Conservation (phyloP, 2,888 invertebrate species). For the Callinectes sapidus region DNA sequence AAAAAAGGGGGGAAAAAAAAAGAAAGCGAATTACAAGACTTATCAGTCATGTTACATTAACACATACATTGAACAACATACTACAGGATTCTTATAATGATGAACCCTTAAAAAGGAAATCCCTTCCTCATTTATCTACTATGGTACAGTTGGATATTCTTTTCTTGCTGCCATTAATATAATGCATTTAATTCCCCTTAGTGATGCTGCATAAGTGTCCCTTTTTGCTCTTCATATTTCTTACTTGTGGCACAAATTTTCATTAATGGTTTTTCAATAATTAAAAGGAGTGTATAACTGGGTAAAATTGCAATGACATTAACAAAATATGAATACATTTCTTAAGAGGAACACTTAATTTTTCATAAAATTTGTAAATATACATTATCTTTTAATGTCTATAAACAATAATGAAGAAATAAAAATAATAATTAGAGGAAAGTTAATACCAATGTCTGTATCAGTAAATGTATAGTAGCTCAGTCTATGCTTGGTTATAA, state of each 20-base stretch:
- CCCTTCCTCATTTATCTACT: background rate
- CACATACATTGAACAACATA: background rate
- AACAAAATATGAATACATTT: background rate
- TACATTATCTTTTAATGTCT: background rate
- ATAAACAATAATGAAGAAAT: background rate
- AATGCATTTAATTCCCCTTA: background rate
- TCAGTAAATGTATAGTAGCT: background rate
- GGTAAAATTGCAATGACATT: background rate
- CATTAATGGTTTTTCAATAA: background rate
- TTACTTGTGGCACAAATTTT: background rate
- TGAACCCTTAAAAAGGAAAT: background rate
- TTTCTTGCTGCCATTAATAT: background rate
- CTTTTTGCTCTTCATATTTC: background rate
- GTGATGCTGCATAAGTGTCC: background rate
- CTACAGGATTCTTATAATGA: background rate
- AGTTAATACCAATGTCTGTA: background rate
- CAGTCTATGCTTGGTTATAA: conserved; percentile 9
- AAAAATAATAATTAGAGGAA: background rate
- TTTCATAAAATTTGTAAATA: background rate
- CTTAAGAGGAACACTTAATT: conserved; percentile 3
- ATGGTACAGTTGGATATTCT: conserved; percentile 12
- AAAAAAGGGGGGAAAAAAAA: background rate
- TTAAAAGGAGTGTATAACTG: background rate
- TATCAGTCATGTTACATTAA: background rate
- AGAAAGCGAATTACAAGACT: background rate